These are phyloP conservation scores for Crypturellus undulatus DNA, from an alignment of 2,113 vertebrate genomes.

Conservation along the genomic window DNA sequence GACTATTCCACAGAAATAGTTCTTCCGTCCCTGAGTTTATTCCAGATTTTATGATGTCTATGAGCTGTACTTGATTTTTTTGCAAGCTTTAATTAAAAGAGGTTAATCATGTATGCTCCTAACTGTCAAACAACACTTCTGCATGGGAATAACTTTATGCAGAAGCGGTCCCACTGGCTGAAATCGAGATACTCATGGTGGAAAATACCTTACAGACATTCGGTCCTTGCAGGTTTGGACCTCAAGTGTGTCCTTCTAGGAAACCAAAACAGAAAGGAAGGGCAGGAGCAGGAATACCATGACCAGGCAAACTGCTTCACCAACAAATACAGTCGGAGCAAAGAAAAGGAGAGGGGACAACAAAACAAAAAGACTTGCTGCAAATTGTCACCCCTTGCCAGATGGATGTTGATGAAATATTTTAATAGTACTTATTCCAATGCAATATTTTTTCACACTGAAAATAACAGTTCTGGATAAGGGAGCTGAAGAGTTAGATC, in stretches of 20 bases:
- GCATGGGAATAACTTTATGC: not conserved
- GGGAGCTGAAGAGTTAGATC: not conserved
- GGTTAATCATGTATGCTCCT: not conserved
- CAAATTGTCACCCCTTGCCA: not conserved
- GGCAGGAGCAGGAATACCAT: not conserved
- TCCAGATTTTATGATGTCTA: slow-evolving; percentile 8
- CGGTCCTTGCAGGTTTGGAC: not conserved
- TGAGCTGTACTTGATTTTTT: not conserved
- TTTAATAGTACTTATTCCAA: not conserved
- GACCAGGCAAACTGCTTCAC: not conserved
- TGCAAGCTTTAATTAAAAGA: slow-evolving; percentile 39
- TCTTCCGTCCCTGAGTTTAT: not conserved
- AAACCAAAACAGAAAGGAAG: not conserved
- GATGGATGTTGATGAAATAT: not conserved
- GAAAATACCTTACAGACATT: not conserved
- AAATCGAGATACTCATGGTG: not conserved
- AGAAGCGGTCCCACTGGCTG: not conserved
- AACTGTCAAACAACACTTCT: slow-evolving; percentile 12
- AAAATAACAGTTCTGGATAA: not conserved
- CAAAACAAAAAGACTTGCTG: not conserved
- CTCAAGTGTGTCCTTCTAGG: not conserved
- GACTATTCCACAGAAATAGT: not conserved
- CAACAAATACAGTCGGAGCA: not conserved
- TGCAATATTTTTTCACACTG: not conserved
- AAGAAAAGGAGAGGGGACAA: not conserved